Evolutionary conservation across 2,113 vertebrate genomes (phyloP).

Genomic region (Lophura nycthemera): DNA sequence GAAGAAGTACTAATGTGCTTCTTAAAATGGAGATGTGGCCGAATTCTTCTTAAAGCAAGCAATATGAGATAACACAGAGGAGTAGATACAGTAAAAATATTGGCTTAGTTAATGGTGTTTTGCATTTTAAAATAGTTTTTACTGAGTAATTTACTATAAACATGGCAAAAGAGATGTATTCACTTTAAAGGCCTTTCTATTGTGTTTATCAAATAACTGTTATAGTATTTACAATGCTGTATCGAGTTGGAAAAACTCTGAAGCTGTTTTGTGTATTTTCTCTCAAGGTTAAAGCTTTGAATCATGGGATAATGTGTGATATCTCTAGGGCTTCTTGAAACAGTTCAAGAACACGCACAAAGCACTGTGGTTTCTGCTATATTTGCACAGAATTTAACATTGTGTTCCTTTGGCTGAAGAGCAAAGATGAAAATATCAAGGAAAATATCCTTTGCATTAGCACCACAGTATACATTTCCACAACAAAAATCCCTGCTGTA

Average conservation of each 20-base stretch:
- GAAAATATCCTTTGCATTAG: conserved; percentile 16
- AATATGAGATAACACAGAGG: background rate
- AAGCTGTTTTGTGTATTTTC: conserved; percentile 65
- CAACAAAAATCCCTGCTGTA: background rate
- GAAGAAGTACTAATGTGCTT: background rate
- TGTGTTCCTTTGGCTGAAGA: conserved; percentile 56
- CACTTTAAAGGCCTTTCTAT: conserved; percentile 29
- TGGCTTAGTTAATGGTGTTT: conserved; percentile 28
- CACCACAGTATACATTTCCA: background rate
- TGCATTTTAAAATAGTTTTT: conserved; percentile 40
- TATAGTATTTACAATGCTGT: conserved; percentile 44
- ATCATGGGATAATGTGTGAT: conserved; percentile 70
- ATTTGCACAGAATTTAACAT: conserved; percentile 65
- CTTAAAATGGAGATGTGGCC: background rate
- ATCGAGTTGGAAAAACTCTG: conserved; percentile 55
- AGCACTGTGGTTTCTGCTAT: conserved; percentile 60
- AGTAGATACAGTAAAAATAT: background rate
- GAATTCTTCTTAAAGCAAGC: background rate
- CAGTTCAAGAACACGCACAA: conserved; percentile 67
- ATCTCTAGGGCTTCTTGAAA: conserved; percentile 72
- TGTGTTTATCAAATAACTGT: conserved; percentile 65
- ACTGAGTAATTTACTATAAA: conserved; percentile 45
- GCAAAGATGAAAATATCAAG: conserved; percentile 42
- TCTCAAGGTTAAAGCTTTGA: conserved; percentile 75
- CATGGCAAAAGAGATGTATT: background rate